Conservation (phyloP, 2,113 vertebrate genomes). For the Hippocampus barbouri region DNA sequence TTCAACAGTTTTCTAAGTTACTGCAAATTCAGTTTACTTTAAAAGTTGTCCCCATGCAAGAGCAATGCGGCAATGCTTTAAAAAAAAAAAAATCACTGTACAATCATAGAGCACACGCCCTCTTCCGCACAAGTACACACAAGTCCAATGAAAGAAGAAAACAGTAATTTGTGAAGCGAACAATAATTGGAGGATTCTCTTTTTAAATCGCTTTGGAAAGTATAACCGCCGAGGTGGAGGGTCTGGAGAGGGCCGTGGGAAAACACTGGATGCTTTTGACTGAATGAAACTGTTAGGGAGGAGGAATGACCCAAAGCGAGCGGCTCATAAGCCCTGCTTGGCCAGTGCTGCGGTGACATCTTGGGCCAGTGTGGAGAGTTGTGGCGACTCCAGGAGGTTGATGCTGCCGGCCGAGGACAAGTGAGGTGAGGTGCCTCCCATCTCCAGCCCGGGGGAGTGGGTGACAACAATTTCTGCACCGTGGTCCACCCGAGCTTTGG, state of each 20-base stretch:
- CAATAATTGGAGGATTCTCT: slow-evolving; percentile 8
- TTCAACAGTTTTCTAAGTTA: slow-evolving; percentile 26
- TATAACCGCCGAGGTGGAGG: slow-evolving; percentile 9
- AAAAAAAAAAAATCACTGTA: slow-evolving; percentile 26
- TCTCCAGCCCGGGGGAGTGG: slow-evolving; percentile 79
- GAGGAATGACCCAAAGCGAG: not conserved
- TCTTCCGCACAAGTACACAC: slow-evolving; percentile 21
- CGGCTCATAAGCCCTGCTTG: slow-evolving; percentile 90
- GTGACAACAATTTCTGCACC: slow-evolving; percentile 91
- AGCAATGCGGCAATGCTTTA: slow-evolving; percentile 34
- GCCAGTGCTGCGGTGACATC: slow-evolving; percentile 91
- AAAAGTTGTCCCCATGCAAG: not conserved
- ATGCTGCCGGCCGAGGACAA: slow-evolving; percentile 88
- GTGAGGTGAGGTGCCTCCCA: slow-evolving; percentile 82
- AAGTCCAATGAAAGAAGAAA: slow-evolving; percentile 26
- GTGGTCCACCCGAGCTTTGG: slow-evolving; percentile 91
- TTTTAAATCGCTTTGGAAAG: slow-evolving; percentile 17
- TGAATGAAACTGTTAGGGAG: slow-evolving; percentile 14
- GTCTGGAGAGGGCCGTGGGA: slow-evolving; percentile 7
- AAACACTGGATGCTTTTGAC: slow-evolving; percentile 29
- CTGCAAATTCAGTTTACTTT: not conserved
- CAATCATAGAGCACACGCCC: slow-evolving; percentile 40
- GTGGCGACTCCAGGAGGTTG: slow-evolving; percentile 87
- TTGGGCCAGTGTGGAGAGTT: slow-evolving; percentile 90
- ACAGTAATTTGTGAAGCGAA: slow-evolving; percentile 13